Evolutionary conservation across 1,140 invertebrate species (phyloP).

Genomic region (Trachelipus rathkii): DNA sequence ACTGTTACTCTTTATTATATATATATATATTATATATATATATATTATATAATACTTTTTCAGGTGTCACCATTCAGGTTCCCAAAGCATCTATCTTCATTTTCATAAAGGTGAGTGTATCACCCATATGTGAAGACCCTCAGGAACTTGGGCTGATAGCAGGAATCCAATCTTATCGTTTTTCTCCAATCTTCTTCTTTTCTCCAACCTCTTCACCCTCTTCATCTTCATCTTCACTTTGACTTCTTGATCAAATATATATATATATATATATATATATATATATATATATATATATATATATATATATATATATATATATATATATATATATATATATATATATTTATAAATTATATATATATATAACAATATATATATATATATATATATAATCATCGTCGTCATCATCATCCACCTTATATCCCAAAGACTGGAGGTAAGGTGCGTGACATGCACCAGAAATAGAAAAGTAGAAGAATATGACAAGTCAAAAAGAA

Average conservation of each 20-base stretch:
- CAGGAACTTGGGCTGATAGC: constrained; percentile 93
- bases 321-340: constrained; percentile 25
- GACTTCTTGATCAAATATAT: constrained; percentile 54
- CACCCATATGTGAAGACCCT: constrained; percentile 87
- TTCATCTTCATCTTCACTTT: constrained; percentile 57
- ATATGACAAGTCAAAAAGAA: too few species aligned
- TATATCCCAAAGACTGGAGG: too few species aligned
- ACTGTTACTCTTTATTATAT: too few species aligned
- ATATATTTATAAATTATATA: constrained; percentile 17
- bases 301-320: constrained; percentile 25
- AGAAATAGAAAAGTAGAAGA: too few species aligned
- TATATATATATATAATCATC: constrained; percentile 22
- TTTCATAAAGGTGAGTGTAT: constrained; percentile 84
- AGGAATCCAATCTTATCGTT: constrained; percentile 90
- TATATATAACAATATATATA: neutral
- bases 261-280: neutral
- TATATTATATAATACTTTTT: constrained; percentile 48
- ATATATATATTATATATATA: too few species aligned
- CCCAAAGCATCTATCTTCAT: constrained; percentile 94
- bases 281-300: constrained; percentile 54
- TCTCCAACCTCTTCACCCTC: constrained; percentile 47
- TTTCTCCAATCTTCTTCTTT: constrained; percentile 48
- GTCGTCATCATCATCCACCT: too few species aligned
- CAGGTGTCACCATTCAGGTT: constrained; percentile 71
- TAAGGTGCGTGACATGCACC: too few species aligned